Evolutionary conservation across 2,888 invertebrate genomes (phyloP).

Genomic region (Choristoneura rosaceana): DNA sequence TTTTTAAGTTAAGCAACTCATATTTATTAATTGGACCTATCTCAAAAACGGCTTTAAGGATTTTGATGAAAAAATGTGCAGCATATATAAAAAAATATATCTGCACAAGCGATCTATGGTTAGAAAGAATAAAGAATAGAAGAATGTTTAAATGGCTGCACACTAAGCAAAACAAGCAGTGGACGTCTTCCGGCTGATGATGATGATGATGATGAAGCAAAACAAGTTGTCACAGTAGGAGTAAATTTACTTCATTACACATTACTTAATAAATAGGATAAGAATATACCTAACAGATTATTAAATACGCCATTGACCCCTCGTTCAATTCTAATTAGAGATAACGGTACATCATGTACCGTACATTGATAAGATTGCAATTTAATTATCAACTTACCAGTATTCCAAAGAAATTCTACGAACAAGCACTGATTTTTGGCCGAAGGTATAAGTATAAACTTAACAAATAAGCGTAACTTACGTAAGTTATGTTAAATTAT

Average conservation of each 20-base stretch:
- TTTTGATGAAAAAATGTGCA: too few relatives aligned
- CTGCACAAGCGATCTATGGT: too few relatives aligned
- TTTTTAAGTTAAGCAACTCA: too few relatives aligned
- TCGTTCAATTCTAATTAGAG: slow-evolving; percentile 12
- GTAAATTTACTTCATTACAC: not conserved
- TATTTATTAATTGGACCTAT: too few relatives aligned
- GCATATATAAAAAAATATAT: too few relatives aligned
- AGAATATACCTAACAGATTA: not conserved
- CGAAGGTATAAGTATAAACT: slow-evolving; percentile 5
- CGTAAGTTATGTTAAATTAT: slow-evolving; percentile 41
- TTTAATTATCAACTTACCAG: slow-evolving; percentile 26
- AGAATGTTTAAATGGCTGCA: not conserved
- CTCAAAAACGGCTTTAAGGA: too few relatives aligned
- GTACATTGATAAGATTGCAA: slow-evolving; percentile 26
- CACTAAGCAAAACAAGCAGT: not conserved
- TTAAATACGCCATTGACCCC: slow-evolving; percentile 23
- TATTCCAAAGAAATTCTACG: not conserved
- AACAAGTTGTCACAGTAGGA: not conserved
- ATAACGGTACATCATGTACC: slow-evolving; percentile 17
- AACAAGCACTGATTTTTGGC: not conserved
- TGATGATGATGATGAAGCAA: too few relatives aligned
- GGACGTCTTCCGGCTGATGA: too few relatives aligned
- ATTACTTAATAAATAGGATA: too few relatives aligned
- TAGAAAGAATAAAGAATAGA: not conserved
- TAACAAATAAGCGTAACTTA: slow-evolving; percentile 34